Evolutionary conservation across 2,113 vertebrate species (phyloP).

Genomic region (Nymphicus hollandicus): DNA sequence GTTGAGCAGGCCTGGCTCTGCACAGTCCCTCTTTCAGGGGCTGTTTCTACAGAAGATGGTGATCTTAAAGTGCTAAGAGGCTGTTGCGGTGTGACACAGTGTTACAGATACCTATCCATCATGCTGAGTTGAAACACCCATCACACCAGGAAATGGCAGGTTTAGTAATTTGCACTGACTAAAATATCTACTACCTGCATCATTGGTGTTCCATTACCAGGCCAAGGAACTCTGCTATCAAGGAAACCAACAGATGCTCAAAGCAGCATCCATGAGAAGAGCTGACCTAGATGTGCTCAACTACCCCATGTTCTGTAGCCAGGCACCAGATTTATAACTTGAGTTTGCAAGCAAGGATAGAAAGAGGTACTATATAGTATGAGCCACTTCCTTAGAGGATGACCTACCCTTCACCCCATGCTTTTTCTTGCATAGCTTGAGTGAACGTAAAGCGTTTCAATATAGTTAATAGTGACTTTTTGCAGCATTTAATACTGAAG

Average conservation of each 20-base stretch:
- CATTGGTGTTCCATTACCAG: rapidly evolving
- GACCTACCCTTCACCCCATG: rapidly evolving
- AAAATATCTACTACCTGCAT: not conserved
- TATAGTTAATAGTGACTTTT: rapidly evolving
- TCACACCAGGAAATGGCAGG: not conserved
- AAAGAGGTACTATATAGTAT: not conserved
- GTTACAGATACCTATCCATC: rapidly evolving
- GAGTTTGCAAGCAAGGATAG: rapidly evolving
- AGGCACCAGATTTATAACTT: not conserved
- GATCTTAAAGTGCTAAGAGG: too few species aligned
- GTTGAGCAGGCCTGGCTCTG: not conserved
- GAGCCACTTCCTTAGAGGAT: rapidly evolving
- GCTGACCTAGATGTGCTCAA: rapidly evolving
- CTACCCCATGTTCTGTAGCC: rapidly evolving
- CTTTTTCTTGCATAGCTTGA: rapidly evolving
- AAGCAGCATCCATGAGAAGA: rapidly evolving
- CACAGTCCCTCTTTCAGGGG: too few species aligned
- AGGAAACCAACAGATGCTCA: not conserved
- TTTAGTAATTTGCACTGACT: not conserved
- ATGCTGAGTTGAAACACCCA: too few species aligned
- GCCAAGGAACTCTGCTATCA: not conserved
- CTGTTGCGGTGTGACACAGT: not conserved
- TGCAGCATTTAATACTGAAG: rapidly evolving
- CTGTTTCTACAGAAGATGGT: not conserved
- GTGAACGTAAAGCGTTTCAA: rapidly evolving